Evolutionary conservation across 2,113 vertebrate species (phyloP).

Genomic region (Ailuropoda melanoleuca): DNA sequence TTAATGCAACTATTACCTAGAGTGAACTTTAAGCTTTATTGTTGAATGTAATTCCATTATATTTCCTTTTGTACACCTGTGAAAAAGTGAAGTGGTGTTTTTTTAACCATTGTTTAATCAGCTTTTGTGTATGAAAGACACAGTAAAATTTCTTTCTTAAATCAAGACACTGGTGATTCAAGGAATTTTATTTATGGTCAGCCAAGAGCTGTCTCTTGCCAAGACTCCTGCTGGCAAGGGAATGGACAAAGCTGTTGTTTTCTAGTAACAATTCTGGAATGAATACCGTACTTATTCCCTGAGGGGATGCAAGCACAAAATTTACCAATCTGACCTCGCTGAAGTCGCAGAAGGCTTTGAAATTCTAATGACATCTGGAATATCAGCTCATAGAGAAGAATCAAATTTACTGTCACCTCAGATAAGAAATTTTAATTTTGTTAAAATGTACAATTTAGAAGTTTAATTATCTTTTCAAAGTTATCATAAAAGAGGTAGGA

Average conservation of each 20-base stretch:
- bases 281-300: constrained; percentile 65
- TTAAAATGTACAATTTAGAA: constrained; percentile 67
- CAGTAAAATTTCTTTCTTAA: constrained; percentile 91
- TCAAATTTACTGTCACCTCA: constrained; percentile 67
- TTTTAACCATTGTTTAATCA: constrained; percentile 87
- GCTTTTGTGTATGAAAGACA: constrained; percentile 89
- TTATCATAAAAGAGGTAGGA: constrained; percentile 72
- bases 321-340: constrained; percentile 72
- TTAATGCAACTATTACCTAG: constrained; percentile 89
- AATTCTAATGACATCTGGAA: constrained; percentile 61
- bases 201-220: constrained; percentile 77
- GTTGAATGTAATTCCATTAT: constrained; percentile 89
- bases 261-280: constrained; percentile 77
- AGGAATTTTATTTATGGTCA: constrained; percentile 85
- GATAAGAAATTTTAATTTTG: constrained; percentile 69
- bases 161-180: constrained; percentile 86
- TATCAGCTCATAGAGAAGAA: constrained; percentile 68
- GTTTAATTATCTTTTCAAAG: constrained; percentile 70
- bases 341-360: constrained; percentile 71
- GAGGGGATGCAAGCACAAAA: constrained; percentile 75
- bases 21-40: constrained; percentile 89
- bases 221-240: constrained; percentile 74
- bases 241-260: constrained; percentile 72
- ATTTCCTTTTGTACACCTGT: constrained; percentile 90
- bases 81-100: constrained; percentile 88